These are phyloP conservation scores for Neoscelio sp. DNA, from an alignment of 2,888 invertebrate species.

Conservation along the genomic window DNA sequence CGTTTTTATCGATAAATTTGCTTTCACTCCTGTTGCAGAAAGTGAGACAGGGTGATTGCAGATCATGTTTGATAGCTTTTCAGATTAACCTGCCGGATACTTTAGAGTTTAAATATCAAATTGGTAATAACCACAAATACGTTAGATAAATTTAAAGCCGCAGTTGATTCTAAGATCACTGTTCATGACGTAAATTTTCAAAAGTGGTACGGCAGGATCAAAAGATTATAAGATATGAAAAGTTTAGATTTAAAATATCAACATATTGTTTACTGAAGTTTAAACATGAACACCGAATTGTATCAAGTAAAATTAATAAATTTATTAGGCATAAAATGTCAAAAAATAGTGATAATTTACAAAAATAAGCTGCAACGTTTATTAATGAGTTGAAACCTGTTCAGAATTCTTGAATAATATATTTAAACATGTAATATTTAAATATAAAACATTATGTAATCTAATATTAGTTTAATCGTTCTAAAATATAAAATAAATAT, in stretches of 20 bases:
- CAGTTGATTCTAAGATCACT: slow-evolving; percentile 5
- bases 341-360: slow-evolving; percentile 9
- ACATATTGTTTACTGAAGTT: slow-evolving; percentile 3
- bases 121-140: too few species aligned
- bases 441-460: slow-evolving; percentile 66
- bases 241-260: slow-evolving; percentile 5
- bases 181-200: slow-evolving; percentile 15
- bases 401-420: too few species aligned
- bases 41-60: too few species aligned
- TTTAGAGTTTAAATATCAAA: too few species aligned
- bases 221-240: neutral
- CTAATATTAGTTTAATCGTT: too few species aligned
- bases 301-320: slow-evolving; percentile 24
- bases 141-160: slow-evolving; percentile 15
- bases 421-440: too few species aligned
- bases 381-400: slow-evolving; percentile 13
- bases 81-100: too few species aligned
- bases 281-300: slow-evolving; percentile 28
- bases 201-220: neutral
- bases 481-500: too few species aligned
- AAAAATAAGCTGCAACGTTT: slow-evolving; percentile 11
- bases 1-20: too few species aligned
- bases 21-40: too few species aligned
- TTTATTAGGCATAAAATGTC: slow-evolving; percentile 21
- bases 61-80: too few species aligned